These are phyloP conservation scores for Andrena cerasifolii DNA, from an alignment of 1,140 invertebrate genomes.

Conservation along the genomic window DNA sequence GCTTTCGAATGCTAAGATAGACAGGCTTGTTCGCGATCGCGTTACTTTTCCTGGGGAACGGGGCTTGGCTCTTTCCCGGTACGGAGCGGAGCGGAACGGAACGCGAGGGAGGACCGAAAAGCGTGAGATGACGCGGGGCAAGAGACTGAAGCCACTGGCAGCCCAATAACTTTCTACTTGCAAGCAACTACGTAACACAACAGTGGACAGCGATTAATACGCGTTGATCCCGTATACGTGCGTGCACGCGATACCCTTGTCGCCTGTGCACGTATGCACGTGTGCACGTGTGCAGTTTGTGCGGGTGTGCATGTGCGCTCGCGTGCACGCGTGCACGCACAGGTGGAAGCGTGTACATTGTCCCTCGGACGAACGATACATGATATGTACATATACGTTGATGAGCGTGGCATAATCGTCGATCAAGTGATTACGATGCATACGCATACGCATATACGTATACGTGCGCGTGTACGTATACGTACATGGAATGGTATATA, in stretches of 20 bases:
- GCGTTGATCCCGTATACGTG: slow-evolving; percentile 36
- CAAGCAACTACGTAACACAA: slow-evolving; percentile 67
- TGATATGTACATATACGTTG: slow-evolving; percentile 25
- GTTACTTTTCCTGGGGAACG: too few relatives aligned
- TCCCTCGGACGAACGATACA: slow-evolving; percentile 2
- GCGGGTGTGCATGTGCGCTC: not conserved
- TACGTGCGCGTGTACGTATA: slow-evolving; percentile 48
- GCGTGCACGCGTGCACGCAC: not conserved
- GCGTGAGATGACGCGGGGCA: slow-evolving; percentile 55
- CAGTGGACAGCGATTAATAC: slow-evolving; percentile 53
- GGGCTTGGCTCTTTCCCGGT: too few relatives aligned
- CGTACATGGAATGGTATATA: too few relatives aligned
- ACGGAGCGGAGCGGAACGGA: too few relatives aligned
- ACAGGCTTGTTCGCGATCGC: slow-evolving; percentile 7
- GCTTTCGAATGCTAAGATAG: too few relatives aligned
- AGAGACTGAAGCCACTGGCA: slow-evolving; percentile 60
- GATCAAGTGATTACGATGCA: slow-evolving; percentile 42
- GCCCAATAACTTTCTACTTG: slow-evolving; percentile 62
- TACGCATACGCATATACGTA: slow-evolving; percentile 34
- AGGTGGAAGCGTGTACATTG: not conserved
- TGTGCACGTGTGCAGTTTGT: not conserved
- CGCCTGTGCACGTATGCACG: not conserved
- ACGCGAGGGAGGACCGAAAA: slow-evolving; percentile 15
- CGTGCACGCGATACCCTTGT: slow-evolving; percentile 1
- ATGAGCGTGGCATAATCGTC: slow-evolving; percentile 36